Percentiles rank a stretch among this genome's conserved stretches.
Conservation (phyloP, 2,888 invertebrate species). For the Pristionchus exspectatus region DNA sequence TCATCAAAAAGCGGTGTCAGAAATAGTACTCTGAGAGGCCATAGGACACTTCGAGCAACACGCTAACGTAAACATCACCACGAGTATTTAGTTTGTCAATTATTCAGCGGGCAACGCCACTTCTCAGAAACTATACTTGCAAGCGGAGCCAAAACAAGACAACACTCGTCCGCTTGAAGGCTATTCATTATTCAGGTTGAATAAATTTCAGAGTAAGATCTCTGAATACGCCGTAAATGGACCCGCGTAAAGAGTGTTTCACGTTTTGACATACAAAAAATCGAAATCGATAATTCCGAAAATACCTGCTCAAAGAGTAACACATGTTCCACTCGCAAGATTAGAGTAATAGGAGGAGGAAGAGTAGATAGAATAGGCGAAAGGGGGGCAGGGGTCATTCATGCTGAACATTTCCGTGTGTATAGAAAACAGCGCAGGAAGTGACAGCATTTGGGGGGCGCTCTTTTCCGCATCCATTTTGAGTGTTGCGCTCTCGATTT, state of each 20-base stretch:
- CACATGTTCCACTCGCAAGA: neutral
- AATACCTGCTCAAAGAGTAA: neutral
- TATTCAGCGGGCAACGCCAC: neutral
- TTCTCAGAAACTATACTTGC: slow-evolving; percentile 2
- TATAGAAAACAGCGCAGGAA: neutral
- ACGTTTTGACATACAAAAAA: too few relatives aligned
- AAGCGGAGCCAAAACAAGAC: neutral
- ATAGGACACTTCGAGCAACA: too few relatives aligned
- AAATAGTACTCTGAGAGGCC: too few relatives aligned
- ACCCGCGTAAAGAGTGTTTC: neutral
- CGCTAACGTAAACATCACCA: neutral
- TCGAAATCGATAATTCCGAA: neutral
- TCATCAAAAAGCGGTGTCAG: too few relatives aligned
- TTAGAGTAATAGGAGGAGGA: neutral
- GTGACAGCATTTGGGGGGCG: neutral
- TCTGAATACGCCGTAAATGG: neutral
- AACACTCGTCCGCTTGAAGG: neutral
- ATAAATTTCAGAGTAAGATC: neutral
- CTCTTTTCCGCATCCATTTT: neutral
- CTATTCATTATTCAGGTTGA: neutral
- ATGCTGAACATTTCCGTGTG: slow-evolving; percentile 2
- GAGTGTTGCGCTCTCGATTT: neutral
- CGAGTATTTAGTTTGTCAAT: neutral
- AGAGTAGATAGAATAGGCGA: neutral
- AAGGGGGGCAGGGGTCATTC: neutral